These are phyloP conservation scores for Ellobius talpinus DNA, from an alignment of 2,113 vertebrate genomes.

Conservation along the genomic window DNA sequence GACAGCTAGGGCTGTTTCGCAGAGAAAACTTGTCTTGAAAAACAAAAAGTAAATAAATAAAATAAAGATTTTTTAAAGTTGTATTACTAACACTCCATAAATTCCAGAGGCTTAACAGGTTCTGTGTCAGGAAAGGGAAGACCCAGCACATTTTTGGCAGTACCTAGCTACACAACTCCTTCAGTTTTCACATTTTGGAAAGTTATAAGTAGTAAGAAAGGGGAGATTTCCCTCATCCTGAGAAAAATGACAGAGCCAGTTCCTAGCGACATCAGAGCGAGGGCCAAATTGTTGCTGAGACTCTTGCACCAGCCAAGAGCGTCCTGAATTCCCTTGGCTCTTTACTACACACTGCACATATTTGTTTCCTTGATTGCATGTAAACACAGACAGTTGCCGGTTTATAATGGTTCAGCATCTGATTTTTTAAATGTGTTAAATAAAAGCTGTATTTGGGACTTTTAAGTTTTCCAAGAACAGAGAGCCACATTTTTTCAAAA, in stretches of 20 bases:
- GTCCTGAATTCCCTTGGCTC: background rate
- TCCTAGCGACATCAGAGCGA: background rate
- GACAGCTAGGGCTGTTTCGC: no score
- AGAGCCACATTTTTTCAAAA: background rate
- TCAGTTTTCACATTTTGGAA: background rate
- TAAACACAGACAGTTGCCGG: background rate
- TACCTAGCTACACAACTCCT: background rate
- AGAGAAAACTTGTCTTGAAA: background rate
- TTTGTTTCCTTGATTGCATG: background rate
- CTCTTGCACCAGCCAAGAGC: background rate
- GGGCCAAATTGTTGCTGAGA: background rate
- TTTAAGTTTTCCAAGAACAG: background rate
- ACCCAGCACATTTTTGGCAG: background rate
- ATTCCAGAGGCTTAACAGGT: background rate
- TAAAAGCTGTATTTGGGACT: background rate
- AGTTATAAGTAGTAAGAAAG: background rate
- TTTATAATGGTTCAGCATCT: background rate
- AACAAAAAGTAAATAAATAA: background rate
- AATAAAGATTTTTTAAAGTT: no score
- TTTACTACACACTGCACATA: background rate
- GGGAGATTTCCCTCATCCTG: background rate
- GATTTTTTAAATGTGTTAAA: background rate
- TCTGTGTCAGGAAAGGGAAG: background rate
- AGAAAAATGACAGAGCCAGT: background rate
- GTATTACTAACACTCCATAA: background rate